Base-by-base conservation (phyloP, 2,113 vertebrate species). In the Panthera leo region DNA sequence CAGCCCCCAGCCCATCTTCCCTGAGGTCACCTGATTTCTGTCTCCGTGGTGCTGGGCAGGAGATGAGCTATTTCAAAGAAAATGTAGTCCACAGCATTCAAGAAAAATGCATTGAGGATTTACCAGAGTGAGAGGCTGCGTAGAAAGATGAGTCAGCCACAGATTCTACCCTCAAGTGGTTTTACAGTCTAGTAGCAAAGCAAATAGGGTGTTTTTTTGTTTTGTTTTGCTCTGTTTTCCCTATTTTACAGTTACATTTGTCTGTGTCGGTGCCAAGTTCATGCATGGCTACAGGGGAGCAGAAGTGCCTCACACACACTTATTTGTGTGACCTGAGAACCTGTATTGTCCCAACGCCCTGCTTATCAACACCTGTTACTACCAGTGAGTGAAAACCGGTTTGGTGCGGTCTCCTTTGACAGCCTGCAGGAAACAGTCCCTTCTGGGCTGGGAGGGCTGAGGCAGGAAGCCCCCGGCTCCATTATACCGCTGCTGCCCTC, bases 151-250 rank as follows among this genome's bases (percentile, higher is more conserved):
- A 96, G 95, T 95, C 94, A 95, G 83, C 6, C 48, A 16, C 53
- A 51, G 42, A 42, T 12, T 55, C 51, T 68, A 71, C 89, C 93
- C n/a, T 19, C 53, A 34, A 15, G 95, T 68, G 89, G 97, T 89
- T 98, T 97, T 68, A 97, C 86, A 84, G 97, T 95, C 94, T 94
- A 83, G 89, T 67, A 75, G 82, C 75, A 85, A 97, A 96, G 91
- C 95, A 98, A 67, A 78, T 76, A 31, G 0, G 6, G 25, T 48
- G 61, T 36, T 36, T n/a, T 48, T 29, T 29, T n/a, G 31, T n/a
- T 48, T 31, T 29, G 6, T 61, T 48, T 27, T 48, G 48, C 1
- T 70, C 82, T 36, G 3, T 51, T 36, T 15, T 80, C 34, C 2
- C 63, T 68, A 3, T 42, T 65, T 88, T 84, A 34, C 31, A 86